Conservation (phyloP, 2,888 invertebrate genomes). For the Flabesymbios commensalis region DNA sequence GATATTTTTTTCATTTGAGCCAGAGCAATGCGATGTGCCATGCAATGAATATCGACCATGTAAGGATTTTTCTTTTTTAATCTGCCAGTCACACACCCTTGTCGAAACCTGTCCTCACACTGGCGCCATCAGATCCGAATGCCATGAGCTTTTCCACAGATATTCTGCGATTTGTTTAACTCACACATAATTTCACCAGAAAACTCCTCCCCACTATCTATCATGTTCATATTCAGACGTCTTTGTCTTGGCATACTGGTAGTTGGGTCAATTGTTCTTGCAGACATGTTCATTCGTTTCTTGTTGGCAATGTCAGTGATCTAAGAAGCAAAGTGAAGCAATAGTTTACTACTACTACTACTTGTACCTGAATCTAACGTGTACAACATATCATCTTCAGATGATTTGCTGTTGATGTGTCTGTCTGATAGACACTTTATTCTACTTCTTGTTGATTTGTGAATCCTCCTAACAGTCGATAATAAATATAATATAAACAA, state of each 20-base stretch:
- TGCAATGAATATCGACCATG: conserved; percentile 2
- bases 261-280: neutral
- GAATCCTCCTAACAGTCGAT: too few species aligned
- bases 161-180: neutral
- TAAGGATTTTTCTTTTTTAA: neutral
- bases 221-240: neutral
- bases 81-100: neutral
- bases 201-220: neutral
- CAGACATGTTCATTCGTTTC: neutral
- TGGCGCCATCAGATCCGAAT: neutral
- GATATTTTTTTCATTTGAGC: too few species aligned
- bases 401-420: too few species aligned
- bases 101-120: neutral
- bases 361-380: too few species aligned
- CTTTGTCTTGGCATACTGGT: neutral
- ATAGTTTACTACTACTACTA: too few species aligned
- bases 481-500: too few species aligned
- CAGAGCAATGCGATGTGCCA: conserved; percentile 2
- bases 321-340: too few species aligned
- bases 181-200: neutral
- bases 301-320: conserved; percentile 1
- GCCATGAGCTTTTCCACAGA: neutral
- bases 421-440: too few species aligned
- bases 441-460: too few species aligned
- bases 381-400: too few species aligned